Base-by-base conservation (phyloP, 1,140 invertebrate species). In the Heliconius himera region DNA sequence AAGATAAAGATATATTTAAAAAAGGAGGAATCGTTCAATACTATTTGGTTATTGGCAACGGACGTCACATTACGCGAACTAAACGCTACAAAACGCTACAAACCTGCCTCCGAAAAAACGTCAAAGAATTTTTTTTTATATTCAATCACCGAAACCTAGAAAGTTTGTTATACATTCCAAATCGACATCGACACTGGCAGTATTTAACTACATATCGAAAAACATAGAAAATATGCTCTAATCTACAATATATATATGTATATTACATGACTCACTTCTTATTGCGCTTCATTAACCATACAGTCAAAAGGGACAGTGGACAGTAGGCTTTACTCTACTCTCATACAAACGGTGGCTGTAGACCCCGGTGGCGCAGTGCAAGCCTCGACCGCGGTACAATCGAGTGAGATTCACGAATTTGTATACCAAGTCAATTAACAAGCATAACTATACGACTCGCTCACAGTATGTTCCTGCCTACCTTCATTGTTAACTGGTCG, bases 201-300 rank as follows among this genome's bases (percentile, higher is more conserved):
- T 93, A 91, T 89, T 90, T 83, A 88, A 92, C 91, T 94, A 94
- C 89, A 88, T 92, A 92, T 94, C 88, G 91, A 92, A 93, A 91
- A 93, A 89, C 87, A 93, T 91, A 90, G 90, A 92, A 92, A 90
- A 92, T 92, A 90, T 91, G 81, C 88, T 90, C 88, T 90, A 90
- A 85, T 83, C 91, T 93, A 93, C 89, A 51, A 51, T 51, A 20
- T 90, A 92, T 93, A 90, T 93, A 93, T 88, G 90, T 93, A 93
- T 88, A 89, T 89, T 88, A 89, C 81, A 90, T 89, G 90, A 93
- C 83, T 93, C 92, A 92, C 90, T 86, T 88, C 85, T 92, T 94
- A 94, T 94, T 94, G 92, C 91, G 85, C 87, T 88, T 82, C 78
- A 87, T 90, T 92, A 91, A 90, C 88, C 81, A 85, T 93, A 89